These are phyloP conservation scores for Alectura lathami DNA, from an alignment of 2,113 vertebrate genomes.

Conservation along the genomic window DNA sequence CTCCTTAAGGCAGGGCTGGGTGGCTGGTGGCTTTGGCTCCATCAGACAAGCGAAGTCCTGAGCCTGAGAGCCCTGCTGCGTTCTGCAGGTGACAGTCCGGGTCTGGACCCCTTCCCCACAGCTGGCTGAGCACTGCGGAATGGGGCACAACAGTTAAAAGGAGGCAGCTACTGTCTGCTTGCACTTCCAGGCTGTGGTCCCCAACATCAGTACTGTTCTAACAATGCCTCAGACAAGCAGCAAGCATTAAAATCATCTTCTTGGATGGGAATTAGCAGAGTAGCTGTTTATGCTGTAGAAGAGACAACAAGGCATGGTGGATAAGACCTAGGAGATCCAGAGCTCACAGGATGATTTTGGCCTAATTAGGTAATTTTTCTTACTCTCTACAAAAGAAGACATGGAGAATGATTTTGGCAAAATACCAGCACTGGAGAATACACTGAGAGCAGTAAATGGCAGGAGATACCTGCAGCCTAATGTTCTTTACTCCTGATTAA, in stretches of 20 bases:
- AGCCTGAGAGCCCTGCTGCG: slow-evolving; percentile 71
- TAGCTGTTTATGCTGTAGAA: not conserved
- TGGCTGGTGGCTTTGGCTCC: slow-evolving; percentile 71
- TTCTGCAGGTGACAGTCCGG: slow-evolving; percentile 81
- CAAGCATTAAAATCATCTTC: not conserved
- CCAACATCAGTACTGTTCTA: not conserved
- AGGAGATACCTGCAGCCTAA: not conserved
- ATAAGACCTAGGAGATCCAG: not conserved
- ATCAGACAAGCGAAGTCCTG: slow-evolving; percentile 78
- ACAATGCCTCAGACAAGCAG: not conserved
- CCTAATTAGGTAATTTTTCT: not conserved
- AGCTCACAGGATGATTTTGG: not conserved
- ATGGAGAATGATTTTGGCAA: not conserved
- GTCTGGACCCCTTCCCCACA: slow-evolving; percentile 88
- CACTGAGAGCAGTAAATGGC: not conserved
- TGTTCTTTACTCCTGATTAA: not conserved
- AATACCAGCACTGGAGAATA: not conserved
- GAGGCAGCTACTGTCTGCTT: not conserved
- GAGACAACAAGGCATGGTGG: not conserved
- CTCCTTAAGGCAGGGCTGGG: slow-evolving; percentile 77
- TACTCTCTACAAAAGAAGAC: not conserved
- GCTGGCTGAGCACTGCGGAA: slow-evolving; percentile 87
- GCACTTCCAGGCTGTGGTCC: not conserved
- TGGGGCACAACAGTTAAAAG: not conserved
- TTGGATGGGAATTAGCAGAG: not conserved